Base-by-base conservation (phyloP, 2,888 invertebrate genomes). In the Apocheima hispidaria region DNA sequence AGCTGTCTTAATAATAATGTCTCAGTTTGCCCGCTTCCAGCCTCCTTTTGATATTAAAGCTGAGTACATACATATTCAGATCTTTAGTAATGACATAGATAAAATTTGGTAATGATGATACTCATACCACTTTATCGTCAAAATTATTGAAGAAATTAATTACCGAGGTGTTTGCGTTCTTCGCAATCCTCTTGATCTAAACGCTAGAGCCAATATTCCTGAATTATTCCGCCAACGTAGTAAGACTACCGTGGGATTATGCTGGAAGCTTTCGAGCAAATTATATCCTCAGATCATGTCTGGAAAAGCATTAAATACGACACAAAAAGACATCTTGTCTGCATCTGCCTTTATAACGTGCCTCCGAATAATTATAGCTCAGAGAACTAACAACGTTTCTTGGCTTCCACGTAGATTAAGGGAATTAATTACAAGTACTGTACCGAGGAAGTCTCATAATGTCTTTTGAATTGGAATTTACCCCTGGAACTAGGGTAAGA, bases 1-100 rank as follows among this genome's bases (percentile, higher is more conserved):
- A 73, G 79, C 73, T 71, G 79, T 79, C 85, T 87, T 87, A 86
- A 86, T 86, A 86, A 88, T 35, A 36, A 36, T 36, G 16, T 14
- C 36, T 36, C 16, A n/a, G n/a, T n/a, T n/a, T n/a, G n/a, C n/a
- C n/a, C n/a, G n/a, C n/a, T n/a, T n/a, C n/a, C n/a, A n/a, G n/a
- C n/a, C n/a, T n/a, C n/a, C n/a, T n/a, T 36, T 36, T 36, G 36
- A 16, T n/a, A 36, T 36, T 36, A 41, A 41, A 52, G 41, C 6
- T 9, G 30, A 9, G n/a, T n/a, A n/a, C 21, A 9, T 41, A 52
- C 6, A 52, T 18, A 33, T 16, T 7, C 14, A 4, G 12, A 16
- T 35, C 49, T 2, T 28, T 28, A 28, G 6, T n/a, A 28, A 16
- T 16, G 28, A 28, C n/a, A n/a, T n/a, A n/a, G n/a, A n/a, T n/a